Evolutionary conservation across 2,888 invertebrate species (phyloP).

Genomic region (Apeira syringaria): DNA sequence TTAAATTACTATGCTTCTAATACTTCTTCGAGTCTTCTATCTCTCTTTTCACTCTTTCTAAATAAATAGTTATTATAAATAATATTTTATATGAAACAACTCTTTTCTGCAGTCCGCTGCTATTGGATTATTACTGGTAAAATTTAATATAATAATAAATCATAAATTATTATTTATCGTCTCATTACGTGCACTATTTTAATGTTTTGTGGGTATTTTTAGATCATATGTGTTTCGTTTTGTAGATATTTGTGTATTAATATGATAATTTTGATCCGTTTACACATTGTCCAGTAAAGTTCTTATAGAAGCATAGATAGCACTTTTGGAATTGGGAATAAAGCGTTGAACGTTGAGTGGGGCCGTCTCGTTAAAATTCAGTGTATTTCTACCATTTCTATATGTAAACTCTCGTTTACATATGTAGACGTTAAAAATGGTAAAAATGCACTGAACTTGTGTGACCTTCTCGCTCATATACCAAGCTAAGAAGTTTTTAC

Average conservation of each 20-base stretch:
- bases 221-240: conserved; percentile 10
- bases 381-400: too few species aligned
- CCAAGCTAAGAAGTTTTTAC: too few species aligned
- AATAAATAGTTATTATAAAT: conserved; percentile 50
- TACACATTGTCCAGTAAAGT: too few species aligned
- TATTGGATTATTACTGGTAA: conserved; percentile 91
- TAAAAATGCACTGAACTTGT: too few species aligned
- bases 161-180: conserved; percentile 45
- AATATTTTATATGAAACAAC: conserved; percentile 57
- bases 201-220: conserved; percentile 13
- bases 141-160: conserved; percentile 46
- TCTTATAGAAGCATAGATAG: too few species aligned
- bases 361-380: too few species aligned
- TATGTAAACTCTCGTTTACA: too few species aligned
- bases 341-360: too few species aligned
- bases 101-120: conserved; percentile 88
- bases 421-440: too few species aligned
- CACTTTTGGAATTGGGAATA: too few species aligned
- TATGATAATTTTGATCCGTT: conserved; percentile 5
- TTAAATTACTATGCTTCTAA: conserved; percentile 10
- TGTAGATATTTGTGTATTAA: conserved; percentile 10
- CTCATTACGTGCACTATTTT: conserved; percentile 39
- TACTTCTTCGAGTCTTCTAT: conserved; percentile 22
- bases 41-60: conserved; percentile 26
- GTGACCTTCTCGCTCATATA: too few species aligned